Conservation (phyloP, 2,888 invertebrate species). For the Parnassius apollo region DNA sequence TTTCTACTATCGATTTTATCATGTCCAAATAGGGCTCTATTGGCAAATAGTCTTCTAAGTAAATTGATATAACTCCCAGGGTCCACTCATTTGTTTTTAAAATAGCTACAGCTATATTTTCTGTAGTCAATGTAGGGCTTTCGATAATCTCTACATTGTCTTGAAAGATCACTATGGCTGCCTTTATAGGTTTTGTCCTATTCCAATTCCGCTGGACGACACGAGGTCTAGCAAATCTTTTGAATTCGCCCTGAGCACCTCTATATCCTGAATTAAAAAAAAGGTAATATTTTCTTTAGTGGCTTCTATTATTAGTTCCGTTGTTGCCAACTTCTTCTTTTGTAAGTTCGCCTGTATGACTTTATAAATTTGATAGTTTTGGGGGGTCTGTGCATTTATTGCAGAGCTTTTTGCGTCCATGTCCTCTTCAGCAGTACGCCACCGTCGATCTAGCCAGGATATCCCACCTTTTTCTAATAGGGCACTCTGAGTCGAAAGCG, state of each 20-base stretch:
- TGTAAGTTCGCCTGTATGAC: neutral
- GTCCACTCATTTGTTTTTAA: no score
- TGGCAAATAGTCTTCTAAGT: no score
- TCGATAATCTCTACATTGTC: no score
- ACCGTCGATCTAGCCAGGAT: slow-evolving; percentile 18
- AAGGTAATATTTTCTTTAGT: neutral
- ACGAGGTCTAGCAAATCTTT: neutral
- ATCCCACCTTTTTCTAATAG: slow-evolving; percentile 25
- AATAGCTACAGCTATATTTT: no score
- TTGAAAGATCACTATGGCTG: no score
- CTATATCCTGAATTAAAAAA: slow-evolving; percentile 23
- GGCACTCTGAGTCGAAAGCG: neutral
- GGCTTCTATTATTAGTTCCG: neutral
- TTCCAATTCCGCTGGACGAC: slow-evolving; percentile 4
- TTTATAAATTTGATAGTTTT: no score
- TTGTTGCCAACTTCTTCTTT: neutral
- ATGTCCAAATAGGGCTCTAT: no score
- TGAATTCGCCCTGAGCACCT: slow-evolving; percentile 13
- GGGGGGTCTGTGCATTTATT: no score
- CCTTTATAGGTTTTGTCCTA: neutral
- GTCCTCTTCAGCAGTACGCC: slow-evolving; percentile 3
- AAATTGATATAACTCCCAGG: no score
- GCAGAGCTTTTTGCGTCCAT: neutral
- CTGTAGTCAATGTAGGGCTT: no score
- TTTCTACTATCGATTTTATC: no score